Base-by-base conservation (phyloP, 2,113 vertebrate species). In the Nyctereutes procyonoides region DNA sequence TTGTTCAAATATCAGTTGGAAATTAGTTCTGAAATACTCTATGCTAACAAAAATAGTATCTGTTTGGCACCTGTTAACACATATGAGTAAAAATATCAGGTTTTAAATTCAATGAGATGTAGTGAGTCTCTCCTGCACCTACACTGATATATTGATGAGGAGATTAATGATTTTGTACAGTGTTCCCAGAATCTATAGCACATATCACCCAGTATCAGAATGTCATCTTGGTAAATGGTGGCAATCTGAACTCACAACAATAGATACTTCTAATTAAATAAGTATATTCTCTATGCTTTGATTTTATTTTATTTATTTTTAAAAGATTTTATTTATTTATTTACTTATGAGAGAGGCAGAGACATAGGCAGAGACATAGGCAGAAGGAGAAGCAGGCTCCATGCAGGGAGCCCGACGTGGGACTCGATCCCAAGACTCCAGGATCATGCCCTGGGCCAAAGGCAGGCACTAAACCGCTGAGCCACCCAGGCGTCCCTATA, bases 21-120 rank as follows among this genome's bases (percentile, higher is more conserved):
- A 92, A 86, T 94, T 30, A 77, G 90, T 84, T 76, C 90, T 90
- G 56, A 93, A 89, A 89, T 67, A 35, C 20, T 81, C 56, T 56
- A 67, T 81, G 81, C 65, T 77, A 43, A 55, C 71, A 79, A 62
- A 93, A 92, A 60, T 55, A 56, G 69, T 63, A 80, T 30, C 17
- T 65, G 2, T 14, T 2, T 43, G 16, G 8, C 20, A 38, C 19
- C 38, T 93, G 2, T 71, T 71, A 22, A 48, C 1, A 63, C 19
- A 83, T 26, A 86, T 8, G 26, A 63, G 8, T 30, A 65, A 88
- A 71, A 6, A n/a, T 28, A 20, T 43, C 17, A 15, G 1, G 8
- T 60, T 90, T 94, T 90, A 56, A 86, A 53, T 51, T 67, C 26
- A 53, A 0, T 60, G 32, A 3, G 5, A 1, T 16, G 0, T 2